Conservation (phyloP, 35 echinoderm and acorn worm genomes). For the Diadema setosum region DNA sequence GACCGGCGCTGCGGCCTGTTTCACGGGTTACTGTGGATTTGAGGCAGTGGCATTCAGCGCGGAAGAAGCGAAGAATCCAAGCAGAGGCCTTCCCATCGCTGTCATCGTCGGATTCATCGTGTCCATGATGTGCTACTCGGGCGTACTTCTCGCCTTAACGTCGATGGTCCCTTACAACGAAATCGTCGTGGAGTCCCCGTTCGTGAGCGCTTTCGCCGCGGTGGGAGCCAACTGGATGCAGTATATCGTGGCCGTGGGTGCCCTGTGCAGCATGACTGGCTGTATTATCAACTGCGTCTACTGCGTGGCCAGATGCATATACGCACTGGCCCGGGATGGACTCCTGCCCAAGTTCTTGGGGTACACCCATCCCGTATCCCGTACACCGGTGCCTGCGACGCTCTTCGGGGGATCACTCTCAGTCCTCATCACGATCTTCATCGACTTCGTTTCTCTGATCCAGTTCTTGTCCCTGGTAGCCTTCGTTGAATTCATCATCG, state of each 20-base stretch:
- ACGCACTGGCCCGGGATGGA: slow-evolving; percentile 72
- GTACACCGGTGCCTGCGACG: slow-evolving; percentile 44
- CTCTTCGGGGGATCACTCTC: slow-evolving; percentile 34
- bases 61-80: slow-evolving; percentile 73
- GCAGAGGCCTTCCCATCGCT: slow-evolving; percentile 62
- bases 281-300: slow-evolving; percentile 70
- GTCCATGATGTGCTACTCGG: slow-evolving; percentile 49
- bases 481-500: slow-evolving; percentile 63
- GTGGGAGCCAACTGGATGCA: slow-evolving; percentile 39
- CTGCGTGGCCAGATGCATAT: slow-evolving; percentile 65
- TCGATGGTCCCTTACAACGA: slow-evolving; percentile 29
- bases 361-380: slow-evolving; percentile 25
- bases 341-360: slow-evolving; percentile 45
- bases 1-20: slow-evolving; percentile 81
- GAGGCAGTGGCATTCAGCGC: slow-evolving; percentile 73
- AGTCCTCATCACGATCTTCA: slow-evolving; percentile 40
- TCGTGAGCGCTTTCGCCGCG: slow-evolving; percentile 52
- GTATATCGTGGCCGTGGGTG: slow-evolving; percentile 65
- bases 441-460: slow-evolving; percentile 44
- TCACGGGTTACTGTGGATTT: slow-evolving; percentile 73
- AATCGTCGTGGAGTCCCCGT: slow-evolving; percentile 68
- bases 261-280: slow-evolving; percentile 72
- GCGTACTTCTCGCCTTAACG: slow-evolving; percentile 48
- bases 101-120: slow-evolving; percentile 45
- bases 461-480: slow-evolving; percentile 61